phyloP scores from a whole-genome alignment of 2,797 vertebrate genomes.

The Podargus strigoides region DNA sequence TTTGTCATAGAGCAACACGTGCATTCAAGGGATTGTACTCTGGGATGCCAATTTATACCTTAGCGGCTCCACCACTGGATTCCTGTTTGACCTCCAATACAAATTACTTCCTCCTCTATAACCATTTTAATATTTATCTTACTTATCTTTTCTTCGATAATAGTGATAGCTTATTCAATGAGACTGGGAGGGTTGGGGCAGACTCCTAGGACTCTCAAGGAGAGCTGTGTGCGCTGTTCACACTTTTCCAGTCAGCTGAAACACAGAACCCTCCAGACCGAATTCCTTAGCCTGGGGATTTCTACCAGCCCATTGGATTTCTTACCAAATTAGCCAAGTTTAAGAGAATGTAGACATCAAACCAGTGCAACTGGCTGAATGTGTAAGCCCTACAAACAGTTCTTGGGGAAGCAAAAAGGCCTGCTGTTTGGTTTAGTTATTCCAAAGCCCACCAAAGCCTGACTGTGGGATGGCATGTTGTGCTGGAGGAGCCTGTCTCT shows the following conservation, averaged over 20 bases:
- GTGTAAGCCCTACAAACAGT: not conserved
- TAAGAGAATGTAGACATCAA: not conserved
- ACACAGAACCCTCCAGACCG: not conserved
- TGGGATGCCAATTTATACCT: not conserved
- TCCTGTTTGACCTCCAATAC: not conserved
- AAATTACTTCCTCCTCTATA: not conserved
- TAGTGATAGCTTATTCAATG: not conserved
- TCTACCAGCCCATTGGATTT: not conserved
- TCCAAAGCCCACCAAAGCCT: not conserved
- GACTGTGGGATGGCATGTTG: not conserved
- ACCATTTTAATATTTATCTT: not conserved
- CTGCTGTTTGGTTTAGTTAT: not conserved
- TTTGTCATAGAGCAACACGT: not conserved
- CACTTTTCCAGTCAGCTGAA: not conserved
- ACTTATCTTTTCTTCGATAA: not conserved
- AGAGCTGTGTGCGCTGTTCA: not conserved
- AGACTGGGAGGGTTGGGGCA: not conserved
- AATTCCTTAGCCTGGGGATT: not conserved
- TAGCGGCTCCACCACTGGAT: not conserved
- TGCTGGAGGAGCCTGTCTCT: not conserved
- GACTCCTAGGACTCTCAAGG: not conserved
- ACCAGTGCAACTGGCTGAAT: not conserved
- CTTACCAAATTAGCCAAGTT: not conserved
- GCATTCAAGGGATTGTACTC: not conserved
- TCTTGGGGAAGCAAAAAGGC: not conserved